A percentile compares a stretch with the other conserved stretches of the same genome.
Evolutionary conservation across 1,140 invertebrate species (phyloP).

Genomic region (Magallana angulata): DNA sequence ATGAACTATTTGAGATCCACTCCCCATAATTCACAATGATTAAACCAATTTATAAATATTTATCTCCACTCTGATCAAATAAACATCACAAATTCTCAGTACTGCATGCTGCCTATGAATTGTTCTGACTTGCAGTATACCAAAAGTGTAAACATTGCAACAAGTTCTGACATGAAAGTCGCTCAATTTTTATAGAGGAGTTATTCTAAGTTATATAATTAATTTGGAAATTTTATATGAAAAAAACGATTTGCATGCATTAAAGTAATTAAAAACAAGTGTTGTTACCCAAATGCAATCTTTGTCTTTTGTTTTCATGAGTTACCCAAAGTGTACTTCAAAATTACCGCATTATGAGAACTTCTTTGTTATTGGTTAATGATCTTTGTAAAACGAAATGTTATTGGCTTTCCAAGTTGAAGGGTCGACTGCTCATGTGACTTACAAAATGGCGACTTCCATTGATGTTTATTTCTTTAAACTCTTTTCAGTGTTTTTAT

Average conservation of each 20-base stretch:
- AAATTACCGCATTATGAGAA: conserved; percentile 34
- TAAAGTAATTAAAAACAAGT: neutral
- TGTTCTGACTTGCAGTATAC: conserved; percentile 24
- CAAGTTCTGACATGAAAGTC: conserved; percentile 1
- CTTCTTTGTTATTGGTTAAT: conserved; percentile 20
- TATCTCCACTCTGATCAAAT: too few species aligned
- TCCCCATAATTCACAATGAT: conserved; percentile 15
- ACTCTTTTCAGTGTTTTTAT: neutral
- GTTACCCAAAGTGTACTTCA: conserved; percentile 10
- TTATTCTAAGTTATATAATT: neutral
- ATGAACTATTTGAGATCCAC: conserved; percentile 34
- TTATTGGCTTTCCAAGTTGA: conserved; percentile 43
- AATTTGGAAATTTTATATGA: neutral
- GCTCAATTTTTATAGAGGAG: neutral
- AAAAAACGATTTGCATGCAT: neutral
- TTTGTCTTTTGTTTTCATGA: conserved; percentile 35
- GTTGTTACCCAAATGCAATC: neutral
- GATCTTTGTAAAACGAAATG: neutral
- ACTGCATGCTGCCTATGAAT: neutral
- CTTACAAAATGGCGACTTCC: conserved; percentile 47
- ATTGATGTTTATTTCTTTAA: neutral
- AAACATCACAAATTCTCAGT: too few species aligned
- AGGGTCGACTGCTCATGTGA: conserved; percentile 57
- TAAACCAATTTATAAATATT: too few species aligned
- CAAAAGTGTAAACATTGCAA: conserved; percentile 32